phyloP scores from a whole-genome alignment of 1,140 invertebrate species.

The Tetramorium parvispinum region DNA sequence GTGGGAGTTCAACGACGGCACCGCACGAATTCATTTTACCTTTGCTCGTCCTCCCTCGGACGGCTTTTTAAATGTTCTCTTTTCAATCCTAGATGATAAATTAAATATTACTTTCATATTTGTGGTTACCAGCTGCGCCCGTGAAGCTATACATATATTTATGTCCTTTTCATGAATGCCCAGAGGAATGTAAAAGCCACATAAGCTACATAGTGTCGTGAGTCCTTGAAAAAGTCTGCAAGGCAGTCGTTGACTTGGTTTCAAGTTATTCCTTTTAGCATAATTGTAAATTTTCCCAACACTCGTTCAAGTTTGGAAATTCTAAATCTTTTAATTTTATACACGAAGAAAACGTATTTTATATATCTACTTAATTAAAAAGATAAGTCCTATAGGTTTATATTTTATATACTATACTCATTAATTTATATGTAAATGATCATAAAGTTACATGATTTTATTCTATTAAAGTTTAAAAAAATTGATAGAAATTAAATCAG shows the following conservation, averaged over 20 bases:
- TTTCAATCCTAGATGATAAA: conserved; percentile 54
- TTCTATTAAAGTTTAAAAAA: neutral
- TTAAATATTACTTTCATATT: conserved; percentile 63
- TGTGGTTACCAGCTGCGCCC: conserved; percentile 38
- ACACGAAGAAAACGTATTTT: neutral
- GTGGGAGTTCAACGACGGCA: conserved; percentile 42
- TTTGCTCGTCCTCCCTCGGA: conserved; percentile 21
- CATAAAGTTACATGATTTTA: neutral
- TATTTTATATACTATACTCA: neutral
- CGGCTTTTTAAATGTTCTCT: conserved; percentile 55
- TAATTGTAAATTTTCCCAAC: neutral
- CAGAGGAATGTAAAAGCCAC: conserved; percentile 38
- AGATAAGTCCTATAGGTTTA: neutral
- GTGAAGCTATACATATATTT: conserved; percentile 22
- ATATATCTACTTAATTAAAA: neutral
- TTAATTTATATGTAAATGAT: neutral
- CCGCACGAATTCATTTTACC: conserved; percentile 54
- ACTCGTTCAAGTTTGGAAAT: neutral
- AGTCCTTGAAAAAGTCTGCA: conserved; percentile 55
- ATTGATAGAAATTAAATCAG: neutral
- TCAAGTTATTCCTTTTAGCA: neutral
- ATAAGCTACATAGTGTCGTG: conserved; percentile 10
- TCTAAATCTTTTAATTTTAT: neutral
- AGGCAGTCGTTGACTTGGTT: neutral
- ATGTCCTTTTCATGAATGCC: conserved; percentile 23